Conservation (phyloP, 2,797 vertebrate species). For the Alfaro cultratus region DNA sequence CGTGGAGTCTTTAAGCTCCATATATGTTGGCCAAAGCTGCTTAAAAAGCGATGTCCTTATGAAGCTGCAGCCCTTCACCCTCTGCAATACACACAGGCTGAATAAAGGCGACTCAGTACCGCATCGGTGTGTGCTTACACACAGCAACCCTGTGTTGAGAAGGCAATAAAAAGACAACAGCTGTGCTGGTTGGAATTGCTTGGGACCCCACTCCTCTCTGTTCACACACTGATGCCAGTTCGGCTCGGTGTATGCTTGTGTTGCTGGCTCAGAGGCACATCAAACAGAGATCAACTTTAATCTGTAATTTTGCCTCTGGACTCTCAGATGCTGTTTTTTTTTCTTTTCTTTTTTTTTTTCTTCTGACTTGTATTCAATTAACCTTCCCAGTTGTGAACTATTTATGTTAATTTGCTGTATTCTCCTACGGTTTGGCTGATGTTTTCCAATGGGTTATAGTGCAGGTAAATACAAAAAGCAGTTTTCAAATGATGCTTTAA, state of each 20-base stretch:
- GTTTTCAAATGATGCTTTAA: constrained; percentile 4
- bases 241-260: background rate
- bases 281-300: constrained; percentile 9
- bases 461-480: background rate
- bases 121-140: background rate
- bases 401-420: constrained; percentile 1
- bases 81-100: background rate
- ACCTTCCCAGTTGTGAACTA: constrained; percentile 2
- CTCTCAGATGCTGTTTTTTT: background rate
- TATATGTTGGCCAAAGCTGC: background rate
- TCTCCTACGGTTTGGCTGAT: background rate
- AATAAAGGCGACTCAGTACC: background rate
- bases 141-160: constrained; percentile 4
- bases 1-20: background rate
- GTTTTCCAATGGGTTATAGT: background rate
- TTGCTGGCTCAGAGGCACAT: constrained; percentile 4
- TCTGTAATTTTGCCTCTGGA: constrained; percentile 10
- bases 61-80: background rate
- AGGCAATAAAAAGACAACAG: constrained; percentile 5
- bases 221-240: background rate
- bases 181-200: constrained; percentile 7
- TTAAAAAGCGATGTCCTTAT: background rate
- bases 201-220: background rate
- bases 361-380: constrained; percentile 5
- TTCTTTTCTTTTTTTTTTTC: background rate